Base-by-base conservation (phyloP, 2,113 vertebrate genomes). In the Egretta garzetta region DNA sequence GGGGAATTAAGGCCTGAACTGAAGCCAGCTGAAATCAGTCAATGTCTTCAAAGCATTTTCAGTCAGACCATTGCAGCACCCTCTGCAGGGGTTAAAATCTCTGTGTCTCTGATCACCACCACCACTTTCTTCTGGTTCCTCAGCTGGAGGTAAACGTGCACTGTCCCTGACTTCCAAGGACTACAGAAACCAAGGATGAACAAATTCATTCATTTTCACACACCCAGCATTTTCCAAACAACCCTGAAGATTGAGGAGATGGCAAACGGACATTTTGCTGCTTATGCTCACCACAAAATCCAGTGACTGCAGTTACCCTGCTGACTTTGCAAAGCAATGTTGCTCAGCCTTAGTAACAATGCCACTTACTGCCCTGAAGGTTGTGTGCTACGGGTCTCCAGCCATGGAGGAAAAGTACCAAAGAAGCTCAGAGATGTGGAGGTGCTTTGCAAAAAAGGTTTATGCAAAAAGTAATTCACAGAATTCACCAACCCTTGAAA, bases 331-430 rank as follows among this genome's bases (percentile, higher is more conserved):
- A 79, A 52, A 0, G 0, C 4, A 13, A 10, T 39, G 30, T 27
- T 66, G 21, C 47, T 43, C 41, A 82, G 16, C 33, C 30, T 63
- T 39, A 43, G 24, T 27, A 72, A 67, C 1, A 3, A 24, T 14
- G 41, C 15, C 13, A 21, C 27, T 50, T 43, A n/a, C 20, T 32
- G 28, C 18, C 23, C 32, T 0, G 1, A n/a, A 9, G 47, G 33
- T 9, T 72, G 28, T 39, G 24, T n/a, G 53, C 30, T 37, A 17
- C 0, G 0, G n/a, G n/a, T 15, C 15, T 67, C 60, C 1, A 2
- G 19, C 22, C 59, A 23, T 2, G 27, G 14, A 73, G 45, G 3
- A 53, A 53, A 86, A 66, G 35, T 32, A 67, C 12, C 21, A 30
- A 67, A 67, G 32, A 24, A 49, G 21, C 9, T 77, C 47, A 62